Evolutionary conservation across 1,140 invertebrate species (phyloP).

Genomic region (Ceratosolen solmsi): DNA sequence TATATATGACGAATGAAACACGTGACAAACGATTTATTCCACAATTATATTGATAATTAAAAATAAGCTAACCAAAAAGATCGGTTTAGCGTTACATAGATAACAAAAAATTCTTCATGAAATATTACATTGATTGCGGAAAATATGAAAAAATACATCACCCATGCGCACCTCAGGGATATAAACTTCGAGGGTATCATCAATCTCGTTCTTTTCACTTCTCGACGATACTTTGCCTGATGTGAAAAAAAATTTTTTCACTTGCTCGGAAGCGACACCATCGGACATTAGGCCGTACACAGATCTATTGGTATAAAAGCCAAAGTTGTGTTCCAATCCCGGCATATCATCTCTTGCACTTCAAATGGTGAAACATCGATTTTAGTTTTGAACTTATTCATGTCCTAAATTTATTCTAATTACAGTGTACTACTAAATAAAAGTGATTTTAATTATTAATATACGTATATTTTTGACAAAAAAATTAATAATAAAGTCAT

Average conservation of each 20-base stretch:
- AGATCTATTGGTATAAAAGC: slow-evolving; percentile 57
- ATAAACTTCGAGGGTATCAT: slow-evolving; percentile 80
- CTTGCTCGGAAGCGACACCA: slow-evolving; percentile 80
- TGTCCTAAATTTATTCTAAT: neutral
- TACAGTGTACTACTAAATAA: too few relatives aligned
- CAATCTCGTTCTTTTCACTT: slow-evolving; percentile 66
- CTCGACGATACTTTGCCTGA: slow-evolving; percentile 72
- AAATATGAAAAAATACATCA: neutral
- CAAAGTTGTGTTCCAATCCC: slow-evolving; percentile 66
- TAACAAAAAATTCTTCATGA: neutral
- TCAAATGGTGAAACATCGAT: too few relatives aligned
- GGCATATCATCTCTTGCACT: slow-evolving; percentile 57
- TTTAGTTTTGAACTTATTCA: neutral
- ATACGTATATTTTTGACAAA: too few relatives aligned
- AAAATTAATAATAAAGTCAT: too few relatives aligned
- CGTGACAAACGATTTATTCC: neutral
- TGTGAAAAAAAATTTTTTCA: slow-evolving; percentile 87
- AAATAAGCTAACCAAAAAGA: slow-evolving; percentile 49
- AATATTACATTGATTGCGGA: too few relatives aligned
- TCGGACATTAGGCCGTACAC: slow-evolving; percentile 79
- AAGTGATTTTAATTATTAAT: too few relatives aligned
- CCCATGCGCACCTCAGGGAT: slow-evolving; percentile 80
- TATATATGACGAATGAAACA: neutral
- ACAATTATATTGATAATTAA: neutral
- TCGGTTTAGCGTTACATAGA: slow-evolving; percentile 12